Evolutionary conservation across 2,113 vertebrate genomes (phyloP).

Genomic region (Lycocorax pyrrhopterus): DNA sequence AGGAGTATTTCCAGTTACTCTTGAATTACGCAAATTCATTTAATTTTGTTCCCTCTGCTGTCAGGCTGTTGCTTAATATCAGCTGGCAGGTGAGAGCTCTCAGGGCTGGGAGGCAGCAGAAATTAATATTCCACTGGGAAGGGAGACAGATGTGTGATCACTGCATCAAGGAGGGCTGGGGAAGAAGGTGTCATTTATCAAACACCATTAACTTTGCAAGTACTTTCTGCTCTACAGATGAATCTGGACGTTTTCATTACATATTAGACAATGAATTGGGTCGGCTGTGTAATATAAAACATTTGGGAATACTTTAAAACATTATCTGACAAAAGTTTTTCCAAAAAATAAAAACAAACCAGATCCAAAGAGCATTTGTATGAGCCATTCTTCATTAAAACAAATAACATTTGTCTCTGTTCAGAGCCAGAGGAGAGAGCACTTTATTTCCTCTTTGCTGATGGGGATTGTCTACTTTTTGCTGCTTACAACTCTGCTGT

Average conservation of each 20-base stretch:
- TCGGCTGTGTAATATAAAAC: background rate
- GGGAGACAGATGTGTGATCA: background rate
- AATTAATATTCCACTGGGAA: background rate
- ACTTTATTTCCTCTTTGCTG: slow-evolving; percentile 20
- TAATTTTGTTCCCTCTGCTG: slow-evolving; percentile 11
- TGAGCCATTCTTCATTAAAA: slow-evolving; percentile 32
- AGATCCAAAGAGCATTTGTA: background rate
- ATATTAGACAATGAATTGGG: background rate
- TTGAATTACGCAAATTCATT: background rate
- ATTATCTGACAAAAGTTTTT: slow-evolving; percentile 6
- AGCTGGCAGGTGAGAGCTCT: slow-evolving; percentile 4
- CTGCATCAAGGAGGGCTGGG: background rate
- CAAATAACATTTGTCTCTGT: background rate
- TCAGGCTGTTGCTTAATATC: slow-evolving; percentile 23
- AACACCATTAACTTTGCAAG: slow-evolving; percentile 13
- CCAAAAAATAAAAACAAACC: background rate
- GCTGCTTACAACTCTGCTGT: background rate
- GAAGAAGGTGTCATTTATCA: background rate
- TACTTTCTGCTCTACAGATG: background rate
- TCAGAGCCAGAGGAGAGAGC: slow-evolving; percentile 35
- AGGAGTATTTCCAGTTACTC: slow-evolving; percentile 16
- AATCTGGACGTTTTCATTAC: background rate
- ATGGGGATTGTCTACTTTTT: slow-evolving; percentile 15
- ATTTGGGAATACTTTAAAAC: background rate
- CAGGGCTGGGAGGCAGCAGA: background rate